A percentile compares a stretch with the other conserved stretches of the same genome.
phyloP scores from a whole-genome alignment of 2,113 vertebrate genomes.

The Hucho hucho region DNA sequence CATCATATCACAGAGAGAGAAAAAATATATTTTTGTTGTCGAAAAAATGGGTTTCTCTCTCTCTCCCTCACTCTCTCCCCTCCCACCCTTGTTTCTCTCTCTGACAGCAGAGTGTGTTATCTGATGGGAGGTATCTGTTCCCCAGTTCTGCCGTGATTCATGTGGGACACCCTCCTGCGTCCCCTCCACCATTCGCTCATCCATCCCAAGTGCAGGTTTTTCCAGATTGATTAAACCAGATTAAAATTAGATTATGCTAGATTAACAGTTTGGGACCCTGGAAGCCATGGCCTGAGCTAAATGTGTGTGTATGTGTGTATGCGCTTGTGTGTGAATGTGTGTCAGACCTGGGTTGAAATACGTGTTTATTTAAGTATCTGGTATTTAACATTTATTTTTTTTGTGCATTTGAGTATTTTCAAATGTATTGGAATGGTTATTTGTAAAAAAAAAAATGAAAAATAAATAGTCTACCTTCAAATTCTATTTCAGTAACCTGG shows the following conservation, averaged over 20 bases:
- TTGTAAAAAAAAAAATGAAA: too few relatives aligned
- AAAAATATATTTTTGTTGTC: background rate
- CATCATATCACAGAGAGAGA: background rate
- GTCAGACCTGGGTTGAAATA: too few relatives aligned
- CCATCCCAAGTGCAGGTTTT: slow-evolving; percentile 20
- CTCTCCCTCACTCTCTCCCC: background rate
- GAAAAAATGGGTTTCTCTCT: background rate
- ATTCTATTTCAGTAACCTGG: too few relatives aligned
- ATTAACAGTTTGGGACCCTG: slow-evolving; percentile 34
- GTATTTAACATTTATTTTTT: too few relatives aligned
- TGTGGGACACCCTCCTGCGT: too few relatives aligned
- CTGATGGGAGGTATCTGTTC: background rate
- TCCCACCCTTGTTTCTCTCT: background rate
- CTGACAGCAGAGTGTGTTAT: background rate
- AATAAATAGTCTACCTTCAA: too few relatives aligned
- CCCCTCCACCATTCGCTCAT: background rate
- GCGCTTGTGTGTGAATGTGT: too few relatives aligned
- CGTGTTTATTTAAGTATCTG: too few relatives aligned
- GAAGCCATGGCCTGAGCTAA: too few relatives aligned
- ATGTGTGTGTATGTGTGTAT: too few relatives aligned
- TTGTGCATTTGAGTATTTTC: too few relatives aligned
- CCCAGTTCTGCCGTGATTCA: slow-evolving; percentile 11
- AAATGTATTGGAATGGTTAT: too few relatives aligned
- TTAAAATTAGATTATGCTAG: slow-evolving; percentile 47
- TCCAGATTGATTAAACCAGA: slow-evolving; percentile 50